Conservation (phyloP, 1,140 invertebrate species). For the Bombus sylvicola region DNA sequence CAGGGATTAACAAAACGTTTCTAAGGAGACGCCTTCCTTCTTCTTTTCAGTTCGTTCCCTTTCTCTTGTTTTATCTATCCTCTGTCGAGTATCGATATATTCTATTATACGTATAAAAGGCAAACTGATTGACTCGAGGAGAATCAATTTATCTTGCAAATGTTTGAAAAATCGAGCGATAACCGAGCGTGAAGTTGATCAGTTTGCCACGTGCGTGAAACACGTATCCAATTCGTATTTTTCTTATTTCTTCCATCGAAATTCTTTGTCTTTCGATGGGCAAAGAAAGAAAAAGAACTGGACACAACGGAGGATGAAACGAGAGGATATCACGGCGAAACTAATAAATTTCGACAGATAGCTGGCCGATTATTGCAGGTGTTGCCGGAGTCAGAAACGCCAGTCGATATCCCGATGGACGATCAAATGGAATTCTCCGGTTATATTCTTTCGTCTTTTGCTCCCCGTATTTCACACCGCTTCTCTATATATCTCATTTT, state of each 20-base stretch:
- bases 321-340: slow-evolving; percentile 40
- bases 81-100: too few species aligned
- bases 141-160: too few species aligned
- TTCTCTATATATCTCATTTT: background rate
- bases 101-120: too few species aligned
- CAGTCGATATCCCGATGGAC: slow-evolving; percentile 57
- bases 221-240: background rate
- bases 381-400: slow-evolving; percentile 62
- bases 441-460: slow-evolving; percentile 44
- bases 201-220: too few species aligned
- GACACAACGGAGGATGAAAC: slow-evolving; percentile 25
- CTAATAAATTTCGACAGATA: slow-evolving; percentile 65
- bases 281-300: background rate
- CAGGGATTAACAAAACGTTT: slow-evolving; percentile 35
- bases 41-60: too few species aligned
- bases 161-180: too few species aligned
- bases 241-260: background rate
- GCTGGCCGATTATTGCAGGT: slow-evolving; percentile 66
- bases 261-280: background rate
- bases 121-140: too few species aligned
- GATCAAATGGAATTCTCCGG: slow-evolving; percentile 55
- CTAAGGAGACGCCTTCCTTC: background rate
- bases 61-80: background rate
- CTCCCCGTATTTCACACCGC: background rate
- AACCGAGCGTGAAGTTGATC: too few species aligned